Evolutionary conservation across 2,113 vertebrate genomes (phyloP), one percentile per base, ranked within the genome.

Genomic region (Helogale parvula): DNA sequence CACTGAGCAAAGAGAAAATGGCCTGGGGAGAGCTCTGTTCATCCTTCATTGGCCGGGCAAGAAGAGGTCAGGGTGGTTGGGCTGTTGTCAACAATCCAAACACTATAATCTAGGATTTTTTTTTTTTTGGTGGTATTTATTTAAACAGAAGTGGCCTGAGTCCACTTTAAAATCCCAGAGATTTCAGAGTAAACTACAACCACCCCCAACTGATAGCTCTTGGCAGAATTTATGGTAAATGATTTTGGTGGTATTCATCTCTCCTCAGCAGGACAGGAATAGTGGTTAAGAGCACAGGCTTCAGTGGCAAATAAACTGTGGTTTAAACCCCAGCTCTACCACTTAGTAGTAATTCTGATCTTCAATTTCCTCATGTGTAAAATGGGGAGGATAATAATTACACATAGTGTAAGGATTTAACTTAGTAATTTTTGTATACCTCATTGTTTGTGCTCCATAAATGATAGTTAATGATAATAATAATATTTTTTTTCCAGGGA

Each of bases 111-210:
- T 31, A 52, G n/a, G 29, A 13, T 45, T 60, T 81, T 74, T 86
- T 74, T 74, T 15, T 45, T 29, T 86, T 47, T 23, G 15, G 16
- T 41, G 21, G 45, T 12, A 77, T 29, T 45, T 88, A 76, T 72
- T 95, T 94, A 88, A 93, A 90, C 0, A 96, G 29, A 93, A 88
- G 85, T 57, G 12, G 3, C 21, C 33, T 86, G 60, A 86, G 31
- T 65, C 4, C 16, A 88, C 45, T 97, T n/a, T 52, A 63, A 96
- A 92, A 65, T 80, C 47, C n/a, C 82, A 86, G n/a, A 84, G 16
- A 57, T 92, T 79, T 96, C 72, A 86, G 23, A 72, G 9, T 82
- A 72, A 86, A 79, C 31, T 60, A 50, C 1, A 74, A 66, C 11
- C 47, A 85, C 63, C 77, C 0, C 2, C 52, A 88, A 27, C 4